Conservation (phyloP, 2,797 vertebrate genomes). For the Odontamblyopus rebecca region DNA sequence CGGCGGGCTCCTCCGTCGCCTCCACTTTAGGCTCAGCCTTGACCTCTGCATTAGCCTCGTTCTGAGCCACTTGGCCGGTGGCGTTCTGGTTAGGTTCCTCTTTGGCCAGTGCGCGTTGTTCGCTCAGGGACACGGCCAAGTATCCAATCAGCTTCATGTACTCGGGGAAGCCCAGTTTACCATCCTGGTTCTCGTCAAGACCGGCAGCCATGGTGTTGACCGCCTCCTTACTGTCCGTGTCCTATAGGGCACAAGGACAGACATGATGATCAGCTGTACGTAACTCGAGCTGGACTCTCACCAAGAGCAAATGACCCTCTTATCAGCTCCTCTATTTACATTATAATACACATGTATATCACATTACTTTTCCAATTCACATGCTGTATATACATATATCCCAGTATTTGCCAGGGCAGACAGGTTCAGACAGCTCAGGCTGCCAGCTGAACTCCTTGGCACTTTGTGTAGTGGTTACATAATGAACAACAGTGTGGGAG, state of each 20-base stretch:
- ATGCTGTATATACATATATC: conserved; percentile 12
- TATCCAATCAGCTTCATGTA: conserved; percentile 80
- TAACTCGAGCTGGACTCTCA: conserved; percentile 34
- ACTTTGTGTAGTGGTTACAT: conserved; percentile 19
- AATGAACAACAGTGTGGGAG: conserved; percentile 20
- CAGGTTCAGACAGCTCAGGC: conserved; percentile 8
- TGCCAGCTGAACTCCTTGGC: conserved; percentile 2
- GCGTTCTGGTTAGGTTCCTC: conserved; percentile 49
- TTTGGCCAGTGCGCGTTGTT: conserved; percentile 46
- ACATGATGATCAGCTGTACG: conserved; percentile 24
- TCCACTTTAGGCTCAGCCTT: conserved; percentile 34
- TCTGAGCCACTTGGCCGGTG: conserved; percentile 39
- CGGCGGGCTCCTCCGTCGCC: conserved; percentile 21
- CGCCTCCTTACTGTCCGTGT: conserved; percentile 70
- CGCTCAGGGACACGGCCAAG: conserved; percentile 68
- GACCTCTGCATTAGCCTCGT: conserved; percentile 19
- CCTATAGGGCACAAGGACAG: conserved; percentile 56
- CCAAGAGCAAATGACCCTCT: conserved; percentile 29
- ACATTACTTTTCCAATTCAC: conserved; percentile 38
- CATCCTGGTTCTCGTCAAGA: conserved; percentile 72
- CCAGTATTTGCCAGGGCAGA: conserved; percentile 15
- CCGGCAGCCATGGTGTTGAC: conserved; percentile 70
- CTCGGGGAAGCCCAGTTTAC: conserved; percentile 78
- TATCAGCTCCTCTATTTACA: conserved; percentile 34
- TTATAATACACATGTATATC: conserved; percentile 36